Percentiles rank a stretch among this genome's conserved stretches.
Evolutionary conservation across 2,888 invertebrate species (phyloP).

Genomic region (Lydus trimaculatus): DNA sequence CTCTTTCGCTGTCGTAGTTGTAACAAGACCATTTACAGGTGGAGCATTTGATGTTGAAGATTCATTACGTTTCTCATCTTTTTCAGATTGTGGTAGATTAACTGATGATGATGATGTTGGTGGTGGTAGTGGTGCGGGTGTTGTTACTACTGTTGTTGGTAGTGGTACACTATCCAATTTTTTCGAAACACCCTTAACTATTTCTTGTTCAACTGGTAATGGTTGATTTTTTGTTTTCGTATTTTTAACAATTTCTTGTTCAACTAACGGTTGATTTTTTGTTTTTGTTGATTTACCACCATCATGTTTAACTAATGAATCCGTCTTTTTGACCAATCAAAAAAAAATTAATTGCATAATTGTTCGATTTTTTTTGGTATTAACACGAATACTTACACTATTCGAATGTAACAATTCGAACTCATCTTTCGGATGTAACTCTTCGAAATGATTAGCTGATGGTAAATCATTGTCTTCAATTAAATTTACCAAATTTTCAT

Average conservation of each 20-base stretch:
- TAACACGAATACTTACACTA: constrained; percentile 62
- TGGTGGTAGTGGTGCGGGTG: background rate
- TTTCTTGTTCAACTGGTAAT: constrained; percentile 42
- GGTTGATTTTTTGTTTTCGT: constrained; percentile 45
- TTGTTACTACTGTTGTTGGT: background rate
- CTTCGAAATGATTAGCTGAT: constrained; percentile 76
- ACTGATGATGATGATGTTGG: background rate
- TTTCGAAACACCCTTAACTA: constrained; percentile 7
- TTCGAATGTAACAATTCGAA: constrained; percentile 64
- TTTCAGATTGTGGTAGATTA: background rate
- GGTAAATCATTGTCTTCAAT: constrained; percentile 58
- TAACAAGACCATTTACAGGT: constrained; percentile 28
- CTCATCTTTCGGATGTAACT: constrained; percentile 84
- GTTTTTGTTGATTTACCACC: constrained; percentile 38
- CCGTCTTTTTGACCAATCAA: constrained; percentile 28
- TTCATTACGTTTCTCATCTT: constrained; percentile 23
- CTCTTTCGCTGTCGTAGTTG: constrained; percentile 48
- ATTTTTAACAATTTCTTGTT: background rate
- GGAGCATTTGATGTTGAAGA: constrained; percentile 26
- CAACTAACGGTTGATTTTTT: constrained; percentile 31
- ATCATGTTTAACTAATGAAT: background rate
- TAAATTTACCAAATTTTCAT: constrained; percentile 64
- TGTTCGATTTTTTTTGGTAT: background rate
- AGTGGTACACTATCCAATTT: constrained; percentile 18
- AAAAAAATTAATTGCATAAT: background rate